phyloP scores from a whole-genome alignment of 2,113 vertebrate species.

The Pogonocichla stellata region DNA sequence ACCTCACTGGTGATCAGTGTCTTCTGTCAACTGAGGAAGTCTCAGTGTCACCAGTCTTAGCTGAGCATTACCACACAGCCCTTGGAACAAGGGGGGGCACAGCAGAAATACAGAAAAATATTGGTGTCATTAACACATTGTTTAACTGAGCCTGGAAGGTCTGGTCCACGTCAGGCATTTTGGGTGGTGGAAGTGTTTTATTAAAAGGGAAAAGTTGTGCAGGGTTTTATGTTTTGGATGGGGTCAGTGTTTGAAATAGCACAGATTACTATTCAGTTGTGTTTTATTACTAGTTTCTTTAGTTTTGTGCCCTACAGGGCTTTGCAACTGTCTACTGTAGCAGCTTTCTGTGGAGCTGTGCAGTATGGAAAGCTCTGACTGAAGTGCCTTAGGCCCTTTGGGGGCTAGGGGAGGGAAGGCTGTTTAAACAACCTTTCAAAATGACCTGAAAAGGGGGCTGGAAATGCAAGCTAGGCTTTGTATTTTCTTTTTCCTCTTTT shows the following conservation, averaged over 20 bases:
- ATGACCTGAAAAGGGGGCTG: background rate
- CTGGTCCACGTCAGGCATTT: background rate
- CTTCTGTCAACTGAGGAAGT: background rate
- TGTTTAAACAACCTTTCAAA: background rate
- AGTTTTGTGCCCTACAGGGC: background rate
- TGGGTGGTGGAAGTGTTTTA: background rate
- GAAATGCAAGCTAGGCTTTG: background rate
- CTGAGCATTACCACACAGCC: background rate
- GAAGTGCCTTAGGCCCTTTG: background rate
- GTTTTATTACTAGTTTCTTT: background rate
- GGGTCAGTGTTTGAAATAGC: background rate
- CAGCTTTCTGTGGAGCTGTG: background rate
- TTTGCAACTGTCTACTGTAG: background rate
- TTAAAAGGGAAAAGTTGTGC: background rate
- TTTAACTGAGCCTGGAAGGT: background rate
- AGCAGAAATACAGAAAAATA: background rate
- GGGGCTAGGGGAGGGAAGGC: background rate
- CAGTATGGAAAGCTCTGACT: background rate
- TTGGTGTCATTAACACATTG: accelerated
- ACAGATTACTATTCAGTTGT: background rate
- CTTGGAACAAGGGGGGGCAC: background rate
- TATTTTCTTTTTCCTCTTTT: background rate
- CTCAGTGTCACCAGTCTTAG: background rate
- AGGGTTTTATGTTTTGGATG: background rate
- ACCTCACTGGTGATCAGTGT: accelerated